Conservation (phyloP, 2,888 invertebrate genomes). For the Drosophila borealis region DNA sequence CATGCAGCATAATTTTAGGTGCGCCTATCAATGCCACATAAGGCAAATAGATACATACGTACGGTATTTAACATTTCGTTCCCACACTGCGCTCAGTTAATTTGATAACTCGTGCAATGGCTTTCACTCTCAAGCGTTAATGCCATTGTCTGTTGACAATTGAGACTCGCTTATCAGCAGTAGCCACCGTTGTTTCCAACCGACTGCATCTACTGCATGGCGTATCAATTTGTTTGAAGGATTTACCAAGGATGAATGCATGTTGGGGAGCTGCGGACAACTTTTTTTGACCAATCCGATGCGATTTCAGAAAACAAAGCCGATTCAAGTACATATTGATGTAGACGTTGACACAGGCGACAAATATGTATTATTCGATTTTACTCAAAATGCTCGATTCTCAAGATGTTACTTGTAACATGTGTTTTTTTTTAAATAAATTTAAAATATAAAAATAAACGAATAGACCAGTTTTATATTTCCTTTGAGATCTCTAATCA, state of each 20-base stretch:
- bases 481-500: not conserved
- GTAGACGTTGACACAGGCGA: conserved; percentile 16
- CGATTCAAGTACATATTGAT: not conserved
- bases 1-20: conserved; percentile 48
- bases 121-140: conserved; percentile 46
- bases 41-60: not conserved
- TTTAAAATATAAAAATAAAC: not conserved
- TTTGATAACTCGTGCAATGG: conserved; percentile 31
- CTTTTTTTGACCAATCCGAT: conserved; percentile 15
- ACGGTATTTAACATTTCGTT: not conserved
- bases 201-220: conserved; percentile 62
- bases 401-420: no score
- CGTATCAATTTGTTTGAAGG: conserved; percentile 59
- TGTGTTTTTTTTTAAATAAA: not conserved
- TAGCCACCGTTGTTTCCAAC: conserved; percentile 63
- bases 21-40: not conserved
- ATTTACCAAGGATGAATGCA: conserved; percentile 30
- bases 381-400: not conserved
- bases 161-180: conserved; percentile 53
- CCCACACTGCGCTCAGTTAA: conserved; percentile 22
- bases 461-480: not conserved
- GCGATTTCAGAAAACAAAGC: conserved; percentile 16
- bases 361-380: not conserved
- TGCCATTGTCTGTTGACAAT: conserved; percentile 48
- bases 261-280: not conserved